A percentile compares a stretch with the other conserved stretches of the same genome.
Conservation (phyloP, 2,113 vertebrate genomes). For the Leptodactylus fuscus region DNA sequence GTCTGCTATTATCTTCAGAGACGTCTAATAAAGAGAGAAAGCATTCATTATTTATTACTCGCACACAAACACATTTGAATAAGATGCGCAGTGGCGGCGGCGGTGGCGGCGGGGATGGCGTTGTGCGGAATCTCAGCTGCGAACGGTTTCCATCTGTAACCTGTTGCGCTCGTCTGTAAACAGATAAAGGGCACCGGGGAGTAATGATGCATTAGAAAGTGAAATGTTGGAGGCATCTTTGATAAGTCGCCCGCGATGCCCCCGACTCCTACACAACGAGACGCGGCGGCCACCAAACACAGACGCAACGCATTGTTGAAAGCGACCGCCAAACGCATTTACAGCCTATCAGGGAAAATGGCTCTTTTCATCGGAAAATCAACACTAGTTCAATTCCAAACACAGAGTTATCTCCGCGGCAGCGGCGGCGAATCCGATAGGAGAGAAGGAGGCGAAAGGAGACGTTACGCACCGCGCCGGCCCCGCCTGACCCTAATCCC, state of each 20-base stretch:
- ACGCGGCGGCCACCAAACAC: background rate
- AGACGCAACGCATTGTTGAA: conserved; percentile 6
- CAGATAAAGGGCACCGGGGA: conserved; percentile 25
- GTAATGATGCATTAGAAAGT: conserved; percentile 28
- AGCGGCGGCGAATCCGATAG: background rate
- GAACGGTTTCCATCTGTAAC: conserved; percentile 21
- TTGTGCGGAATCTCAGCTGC: conserved; percentile 17
- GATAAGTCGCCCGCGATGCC: conserved; percentile 30
- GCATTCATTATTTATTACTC: conserved; percentile 49
- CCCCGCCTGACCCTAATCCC: too few species aligned
- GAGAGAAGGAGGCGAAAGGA: background rate
- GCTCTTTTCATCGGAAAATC: conserved; percentile 42
- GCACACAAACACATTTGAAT: conserved; percentile 18
- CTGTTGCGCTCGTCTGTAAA: conserved; percentile 38
- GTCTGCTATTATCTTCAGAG: conserved; percentile 41
- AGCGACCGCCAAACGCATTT: background rate
- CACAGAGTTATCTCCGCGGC: background rate
- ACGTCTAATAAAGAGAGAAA: conserved; percentile 50
- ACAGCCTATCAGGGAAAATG: conserved; percentile 1
- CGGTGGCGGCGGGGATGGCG: too few species aligned
- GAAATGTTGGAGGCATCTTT: conserved; percentile 24
- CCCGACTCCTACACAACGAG: conserved; percentile 29
- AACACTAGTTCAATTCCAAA: conserved; percentile 1
- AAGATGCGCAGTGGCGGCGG: conserved; percentile 3
- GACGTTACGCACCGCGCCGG: too few species aligned